Percentiles rank a stretch among this genome's conserved stretches.
These are phyloP conservation scores for Dendrophyllia cribrosa DNA, from an alignment of 64 coral and sea anemone species.

Conservation along the genomic window DNA sequence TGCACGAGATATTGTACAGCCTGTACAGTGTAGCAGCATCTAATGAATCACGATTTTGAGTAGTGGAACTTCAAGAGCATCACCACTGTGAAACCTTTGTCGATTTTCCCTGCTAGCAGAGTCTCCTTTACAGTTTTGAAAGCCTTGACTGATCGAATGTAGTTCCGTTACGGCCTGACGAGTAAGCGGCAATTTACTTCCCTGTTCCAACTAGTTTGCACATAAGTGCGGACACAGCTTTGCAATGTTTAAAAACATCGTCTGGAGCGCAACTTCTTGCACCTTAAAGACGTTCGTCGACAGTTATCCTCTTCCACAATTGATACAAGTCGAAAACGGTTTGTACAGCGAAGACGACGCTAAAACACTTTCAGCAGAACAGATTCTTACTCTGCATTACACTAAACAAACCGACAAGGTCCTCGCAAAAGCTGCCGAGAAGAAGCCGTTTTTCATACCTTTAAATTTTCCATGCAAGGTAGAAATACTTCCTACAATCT, in stretches of 20 bases:
- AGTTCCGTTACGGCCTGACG: too few relatives aligned
- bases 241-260: not conserved
- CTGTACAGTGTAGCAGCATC: too few relatives aligned
- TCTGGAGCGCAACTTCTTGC: not conserved
- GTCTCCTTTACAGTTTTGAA: too few relatives aligned
- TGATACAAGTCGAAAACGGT: constrained; percentile 11
- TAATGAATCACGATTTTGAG: too few relatives aligned
- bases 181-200: too few relatives aligned
- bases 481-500: constrained; percentile 18
- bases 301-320: not conserved
- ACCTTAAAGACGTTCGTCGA: constrained; percentile 1
- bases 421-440: not conserved
- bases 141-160: too few relatives aligned
- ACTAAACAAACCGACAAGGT: constrained; percentile 20
- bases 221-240: too few relatives aligned
- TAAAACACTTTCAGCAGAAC: constrained; percentile 24
- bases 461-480: constrained; percentile 10
- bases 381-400: constrained; percentile 14
- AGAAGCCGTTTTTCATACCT: not conserved
- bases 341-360: not conserved
- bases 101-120: too few relatives aligned
- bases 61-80: too few relatives aligned
- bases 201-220: too few relatives aligned
- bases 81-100: too few relatives aligned
- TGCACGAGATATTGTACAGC: too few relatives aligned